Conservation (phyloP, 2,797 vertebrate genomes). For the Clamator glandarius region DNA sequence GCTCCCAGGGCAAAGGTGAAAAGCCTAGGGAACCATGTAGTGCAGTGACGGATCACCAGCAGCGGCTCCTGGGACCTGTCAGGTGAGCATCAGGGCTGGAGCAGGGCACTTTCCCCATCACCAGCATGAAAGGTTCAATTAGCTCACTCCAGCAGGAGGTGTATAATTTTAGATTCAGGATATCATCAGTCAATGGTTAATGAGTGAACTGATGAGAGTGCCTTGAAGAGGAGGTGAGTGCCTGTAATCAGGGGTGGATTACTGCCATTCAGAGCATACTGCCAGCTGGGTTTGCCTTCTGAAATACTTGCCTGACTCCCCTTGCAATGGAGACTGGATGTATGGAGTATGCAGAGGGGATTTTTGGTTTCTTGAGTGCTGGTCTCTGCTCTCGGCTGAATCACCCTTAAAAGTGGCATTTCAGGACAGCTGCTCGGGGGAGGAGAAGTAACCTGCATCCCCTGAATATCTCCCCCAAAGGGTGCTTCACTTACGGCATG, state of each 20-base stretch:
- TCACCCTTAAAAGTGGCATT: neutral
- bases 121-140: conserved; percentile 67
- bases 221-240: conserved; percentile 62
- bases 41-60: rapidly evolving
- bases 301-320: conserved; percentile 13
- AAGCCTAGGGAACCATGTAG: neutral
- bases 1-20: neutral
- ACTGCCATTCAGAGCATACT: conserved; percentile 55
- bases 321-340: conserved; percentile 49
- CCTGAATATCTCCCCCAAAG: neutral
- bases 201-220: conserved; percentile 70
- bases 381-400: neutral
- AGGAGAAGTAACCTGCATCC: neutral
- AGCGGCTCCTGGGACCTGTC: rapidly evolving
- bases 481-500: neutral
- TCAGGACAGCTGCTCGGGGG: neutral
- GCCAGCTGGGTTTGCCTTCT: conserved; percentile 65
- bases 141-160: conserved; percentile 50
- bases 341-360: neutral
- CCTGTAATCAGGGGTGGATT: conserved; percentile 69
- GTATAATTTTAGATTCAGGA: conserved; percentile 71
- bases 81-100: conserved; percentile 15
- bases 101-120: conserved; percentile 33
- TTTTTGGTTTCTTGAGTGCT: conserved; percentile 1
- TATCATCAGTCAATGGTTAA: conserved; percentile 71